Conservation (phyloP, 2,113 vertebrate genomes). For the Mola mola region DNA sequence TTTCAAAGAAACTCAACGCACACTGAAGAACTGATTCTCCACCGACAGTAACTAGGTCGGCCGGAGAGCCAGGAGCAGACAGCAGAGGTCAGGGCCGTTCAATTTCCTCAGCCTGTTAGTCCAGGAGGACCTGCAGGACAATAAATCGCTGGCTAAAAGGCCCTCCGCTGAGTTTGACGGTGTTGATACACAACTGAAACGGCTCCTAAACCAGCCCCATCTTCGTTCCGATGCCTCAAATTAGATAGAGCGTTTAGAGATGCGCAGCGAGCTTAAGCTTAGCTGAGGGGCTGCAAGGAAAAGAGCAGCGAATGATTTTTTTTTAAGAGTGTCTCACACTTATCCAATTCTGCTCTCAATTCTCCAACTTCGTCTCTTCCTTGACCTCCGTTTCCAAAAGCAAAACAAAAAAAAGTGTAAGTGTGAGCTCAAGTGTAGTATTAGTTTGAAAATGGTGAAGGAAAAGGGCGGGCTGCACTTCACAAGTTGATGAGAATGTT, state of each 20-base stretch:
- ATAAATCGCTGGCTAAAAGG: slow-evolving; percentile 63
- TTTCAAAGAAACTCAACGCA: slow-evolving; percentile 13
- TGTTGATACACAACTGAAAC: slow-evolving; percentile 32
- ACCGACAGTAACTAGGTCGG: slow-evolving; percentile 6
- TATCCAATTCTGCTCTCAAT: slow-evolving; percentile 3
- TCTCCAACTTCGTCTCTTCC: slow-evolving; percentile 4
- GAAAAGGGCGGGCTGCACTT: background rate
- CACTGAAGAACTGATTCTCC: background rate
- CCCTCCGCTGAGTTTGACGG: slow-evolving; percentile 26
- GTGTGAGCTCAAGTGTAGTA: background rate
- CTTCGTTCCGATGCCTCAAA: slow-evolving; percentile 49
- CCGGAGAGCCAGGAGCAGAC: slow-evolving; percentile 9
- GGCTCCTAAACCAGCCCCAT: slow-evolving; percentile 25
- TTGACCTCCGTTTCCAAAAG: background rate
- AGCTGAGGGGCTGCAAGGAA: slow-evolving; percentile 24
- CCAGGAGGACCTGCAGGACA: slow-evolving; percentile 35
- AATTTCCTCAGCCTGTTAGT: slow-evolving; percentile 43
- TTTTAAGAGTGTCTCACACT: slow-evolving; percentile 11
- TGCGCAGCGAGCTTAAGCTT: slow-evolving; percentile 42
- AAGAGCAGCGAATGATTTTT: slow-evolving; percentile 4
- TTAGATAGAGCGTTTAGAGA: slow-evolving; percentile 56
- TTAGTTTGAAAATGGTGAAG: background rate
- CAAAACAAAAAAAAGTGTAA: background rate
- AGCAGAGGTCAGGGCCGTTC: slow-evolving; percentile 62
- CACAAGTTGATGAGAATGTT: background rate